A percentile compares a stretch with the other conserved stretches of the same genome.
Conservation (phyloP, 2,113 vertebrate genomes). For the Apteryx owenii region DNA sequence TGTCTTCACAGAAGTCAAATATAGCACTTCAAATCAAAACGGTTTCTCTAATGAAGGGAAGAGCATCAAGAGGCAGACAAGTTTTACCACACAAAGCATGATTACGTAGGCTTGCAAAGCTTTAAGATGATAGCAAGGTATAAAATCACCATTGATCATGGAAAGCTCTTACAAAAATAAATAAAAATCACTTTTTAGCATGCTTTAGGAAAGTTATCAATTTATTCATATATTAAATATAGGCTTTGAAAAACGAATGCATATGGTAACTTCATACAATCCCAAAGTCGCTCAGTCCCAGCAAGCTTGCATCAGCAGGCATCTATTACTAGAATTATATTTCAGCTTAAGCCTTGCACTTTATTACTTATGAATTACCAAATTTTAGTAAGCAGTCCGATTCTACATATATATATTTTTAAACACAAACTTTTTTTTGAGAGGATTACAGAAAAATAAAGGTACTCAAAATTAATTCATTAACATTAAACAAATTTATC, state of each 20-base stretch:
- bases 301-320: not conserved
- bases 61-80: not conserved
- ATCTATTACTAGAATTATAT: not conserved
- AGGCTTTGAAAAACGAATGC: not conserved
- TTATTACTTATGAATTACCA: not conserved
- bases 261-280: not conserved
- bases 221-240: not conserved
- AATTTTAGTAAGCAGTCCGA: not conserved
- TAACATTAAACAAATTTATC: not conserved
- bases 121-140: not conserved
- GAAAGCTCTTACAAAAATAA: not conserved
- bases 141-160: not conserved
- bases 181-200: not conserved
- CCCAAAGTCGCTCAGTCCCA: not conserved
- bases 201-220: not conserved
- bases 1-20: not conserved
- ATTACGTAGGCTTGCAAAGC: not conserved
- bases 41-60: not conserved
- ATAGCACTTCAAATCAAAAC: not conserved
- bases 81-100: fast-evolving
- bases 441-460: not conserved
- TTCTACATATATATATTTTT: not conserved
- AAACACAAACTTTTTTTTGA: not conserved
- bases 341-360: not conserved
- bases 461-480: not conserved